Evolutionary conservation across 1,140 invertebrate genomes (phyloP).

Genomic region (Eciton burchellii): DNA sequence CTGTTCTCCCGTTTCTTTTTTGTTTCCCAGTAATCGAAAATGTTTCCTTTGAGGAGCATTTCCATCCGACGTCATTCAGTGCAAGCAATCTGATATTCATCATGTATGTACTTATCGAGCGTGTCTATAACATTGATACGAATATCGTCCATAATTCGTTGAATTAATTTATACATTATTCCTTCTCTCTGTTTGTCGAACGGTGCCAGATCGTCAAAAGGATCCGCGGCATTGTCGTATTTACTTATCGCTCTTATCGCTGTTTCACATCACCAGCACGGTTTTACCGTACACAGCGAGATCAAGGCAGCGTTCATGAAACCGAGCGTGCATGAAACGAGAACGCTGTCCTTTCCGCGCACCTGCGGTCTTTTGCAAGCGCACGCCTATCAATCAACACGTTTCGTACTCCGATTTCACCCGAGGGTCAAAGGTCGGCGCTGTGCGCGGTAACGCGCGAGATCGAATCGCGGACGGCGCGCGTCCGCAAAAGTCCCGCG

Average conservation of each 20-base stretch:
- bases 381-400: slow-evolving; percentile 36
- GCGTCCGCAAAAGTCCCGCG: slow-evolving; percentile 1
- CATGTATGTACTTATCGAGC: neutral
- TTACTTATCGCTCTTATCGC: neutral
- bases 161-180: slow-evolving; percentile 4
- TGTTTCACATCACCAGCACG: neutral
- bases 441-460: neutral
- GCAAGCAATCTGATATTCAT: neutral
- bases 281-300: slow-evolving; percentile 24
- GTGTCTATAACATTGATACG: neutral
- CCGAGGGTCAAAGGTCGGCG: slow-evolving; percentile 42
- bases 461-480: neutral
- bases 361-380: neutral
- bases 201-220: neutral
- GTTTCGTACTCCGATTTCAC: neutral
- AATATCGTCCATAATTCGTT: neutral
- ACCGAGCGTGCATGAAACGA: slow-evolving; percentile 23
- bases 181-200: neutral
- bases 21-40: neutral
- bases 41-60: neutral
- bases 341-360: neutral
- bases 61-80: neutral
- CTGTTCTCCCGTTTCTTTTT: no score
- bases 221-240: neutral
- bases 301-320: slow-evolving; percentile 17